phyloP scores from a whole-genome alignment of 2,797 vertebrate genomes.

The Macrochelys suwanniensis region DNA sequence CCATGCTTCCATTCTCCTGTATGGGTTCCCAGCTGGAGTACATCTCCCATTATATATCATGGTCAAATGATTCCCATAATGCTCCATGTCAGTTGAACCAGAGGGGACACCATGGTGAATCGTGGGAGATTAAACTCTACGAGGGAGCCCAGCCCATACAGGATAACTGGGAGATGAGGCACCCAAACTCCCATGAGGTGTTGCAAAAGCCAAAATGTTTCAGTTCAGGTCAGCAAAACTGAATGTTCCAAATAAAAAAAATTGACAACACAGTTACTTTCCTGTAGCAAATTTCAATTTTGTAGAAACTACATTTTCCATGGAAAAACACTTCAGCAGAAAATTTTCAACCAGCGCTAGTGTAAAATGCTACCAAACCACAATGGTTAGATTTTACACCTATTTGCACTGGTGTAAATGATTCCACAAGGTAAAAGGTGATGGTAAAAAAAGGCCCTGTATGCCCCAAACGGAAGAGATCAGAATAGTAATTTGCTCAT shows the following conservation, averaged over 20 bases:
- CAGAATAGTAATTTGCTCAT: neutral
- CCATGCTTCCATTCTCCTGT: neutral
- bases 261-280: neutral
- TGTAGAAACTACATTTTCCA: conserved; percentile 1
- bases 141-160: neutral
- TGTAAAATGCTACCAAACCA: neutral
- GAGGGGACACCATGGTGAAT: neutral
- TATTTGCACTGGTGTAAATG: neutral
- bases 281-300: conserved; percentile 8
- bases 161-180: neutral
- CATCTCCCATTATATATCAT: rapidly evolving
- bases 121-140: too few relatives aligned
- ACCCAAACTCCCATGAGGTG: neutral
- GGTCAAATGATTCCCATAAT: neutral
- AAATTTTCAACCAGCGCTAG: conserved; percentile 28
- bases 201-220: neutral
- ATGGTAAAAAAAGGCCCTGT: neutral
- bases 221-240: too few relatives aligned
- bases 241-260: neutral
- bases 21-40: neutral
- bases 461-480: neutral
- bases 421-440: neutral
- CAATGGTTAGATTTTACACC: neutral
- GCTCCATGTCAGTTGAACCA: neutral
- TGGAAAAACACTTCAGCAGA: neutral